phyloP scores from a whole-genome alignment of 2,888 invertebrate genomes.

The Leptinotarsa rubiginosa region DNA sequence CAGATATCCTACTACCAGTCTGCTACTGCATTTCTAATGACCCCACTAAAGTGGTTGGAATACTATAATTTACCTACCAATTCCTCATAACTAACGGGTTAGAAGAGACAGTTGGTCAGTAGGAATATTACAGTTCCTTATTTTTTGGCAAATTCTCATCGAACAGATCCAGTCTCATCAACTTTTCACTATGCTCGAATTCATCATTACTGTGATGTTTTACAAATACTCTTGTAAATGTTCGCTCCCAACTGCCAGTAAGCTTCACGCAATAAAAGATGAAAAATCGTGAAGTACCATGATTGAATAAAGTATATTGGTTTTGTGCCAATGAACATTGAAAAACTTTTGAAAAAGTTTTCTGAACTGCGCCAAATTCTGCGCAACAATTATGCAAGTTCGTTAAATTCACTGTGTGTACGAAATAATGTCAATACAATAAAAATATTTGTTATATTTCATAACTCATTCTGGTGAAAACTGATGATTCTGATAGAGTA shows the following conservation, averaged over 20 bases:
- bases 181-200: neutral
- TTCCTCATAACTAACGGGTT: neutral
- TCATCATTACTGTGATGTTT: neutral
- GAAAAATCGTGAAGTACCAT: slow-evolving; percentile 53
- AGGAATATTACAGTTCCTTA: neutral
- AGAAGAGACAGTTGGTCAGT: neutral
- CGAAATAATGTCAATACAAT: slow-evolving; percentile 26
- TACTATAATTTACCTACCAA: neutral
- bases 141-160: neutral
- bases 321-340: slow-evolving; percentile 59
- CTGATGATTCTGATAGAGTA: neutral
- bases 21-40: slow-evolving; percentile 2
- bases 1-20: neutral
- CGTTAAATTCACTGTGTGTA: slow-evolving; percentile 28
- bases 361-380: neutral
- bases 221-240: neutral
- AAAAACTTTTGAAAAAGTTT: slow-evolving; percentile 30
- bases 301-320: slow-evolving; percentile 47
- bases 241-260: slow-evolving; percentile 1
- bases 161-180: neutral
- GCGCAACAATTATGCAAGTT: slow-evolving; percentile 17
- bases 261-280: slow-evolving; percentile 22
- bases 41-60: neutral
- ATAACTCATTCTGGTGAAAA: slow-evolving; percentile 8
- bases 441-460: slow-evolving; percentile 26